phyloP scores from a whole-genome alignment of 2,888 invertebrate species.

The Lomographa bimaculata region DNA sequence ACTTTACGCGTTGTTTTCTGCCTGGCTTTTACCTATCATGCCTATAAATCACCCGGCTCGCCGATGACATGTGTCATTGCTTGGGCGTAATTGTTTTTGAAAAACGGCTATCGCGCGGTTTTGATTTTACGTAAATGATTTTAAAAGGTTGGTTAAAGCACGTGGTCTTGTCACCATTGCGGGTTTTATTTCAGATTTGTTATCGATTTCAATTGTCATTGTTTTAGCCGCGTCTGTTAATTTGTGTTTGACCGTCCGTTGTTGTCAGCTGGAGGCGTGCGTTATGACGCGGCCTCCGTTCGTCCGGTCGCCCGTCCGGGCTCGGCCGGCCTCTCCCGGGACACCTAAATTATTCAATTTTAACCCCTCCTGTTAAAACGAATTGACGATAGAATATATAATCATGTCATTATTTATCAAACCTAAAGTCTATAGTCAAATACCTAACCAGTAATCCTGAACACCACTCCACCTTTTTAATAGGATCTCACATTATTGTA shows the following conservation, averaged over 20 bases:
- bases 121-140: slow-evolving; percentile 40
- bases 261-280: no score
- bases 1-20: no score
- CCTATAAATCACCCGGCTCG: slow-evolving; percentile 17
- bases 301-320: slow-evolving; percentile 37
- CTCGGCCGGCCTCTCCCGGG: slow-evolving; percentile 22
- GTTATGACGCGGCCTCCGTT: slow-evolving; percentile 24
- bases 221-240: slow-evolving; percentile 38
- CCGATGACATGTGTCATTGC: slow-evolving; percentile 62
- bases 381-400: slow-evolving; percentile 36
- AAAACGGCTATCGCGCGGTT: slow-evolving; percentile 49
- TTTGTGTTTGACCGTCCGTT: slow-evolving; percentile 29
- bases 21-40: background rate
- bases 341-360: slow-evolving; percentile 50
- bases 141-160: slow-evolving; percentile 59
- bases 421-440: background rate
- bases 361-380: slow-evolving; percentile 40
- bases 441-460: background rate
- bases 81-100: slow-evolving; percentile 68
- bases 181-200: slow-evolving; percentile 38
- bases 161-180: slow-evolving; percentile 45
- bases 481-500: no score
- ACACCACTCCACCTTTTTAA: background rate
- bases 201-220: slow-evolving; percentile 46
- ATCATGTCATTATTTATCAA: slow-evolving; percentile 23